Evolutionary conservation across 2,797 vertebrate species (phyloP).

Genomic region (Epinephelus awoara): DNA sequence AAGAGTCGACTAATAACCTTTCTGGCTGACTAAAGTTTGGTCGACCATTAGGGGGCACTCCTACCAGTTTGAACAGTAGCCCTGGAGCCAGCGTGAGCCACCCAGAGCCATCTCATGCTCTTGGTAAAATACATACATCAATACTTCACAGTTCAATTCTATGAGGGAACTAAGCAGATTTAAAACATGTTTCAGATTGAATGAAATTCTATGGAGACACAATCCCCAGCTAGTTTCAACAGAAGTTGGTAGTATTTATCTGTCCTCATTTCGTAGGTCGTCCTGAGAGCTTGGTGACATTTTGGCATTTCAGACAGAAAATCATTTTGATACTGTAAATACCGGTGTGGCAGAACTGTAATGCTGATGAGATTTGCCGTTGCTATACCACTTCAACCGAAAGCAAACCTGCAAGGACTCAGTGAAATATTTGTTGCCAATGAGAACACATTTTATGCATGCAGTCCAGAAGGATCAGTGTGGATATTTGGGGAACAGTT

Average conservation of each 20-base stretch:
- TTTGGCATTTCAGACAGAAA: neutral
- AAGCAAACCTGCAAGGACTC: slow-evolving; percentile 9
- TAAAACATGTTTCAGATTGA: too few relatives aligned
- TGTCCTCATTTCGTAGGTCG: neutral
- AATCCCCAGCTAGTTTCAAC: neutral
- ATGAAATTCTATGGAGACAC: too few relatives aligned
- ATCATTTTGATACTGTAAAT: neutral
- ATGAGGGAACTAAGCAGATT: too few relatives aligned
- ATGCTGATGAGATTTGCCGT: neutral
- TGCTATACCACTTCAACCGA: neutral
- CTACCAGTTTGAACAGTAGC: too few relatives aligned
- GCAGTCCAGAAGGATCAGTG: slow-evolving; percentile 29
- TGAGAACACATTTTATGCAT: slow-evolving; percentile 23
- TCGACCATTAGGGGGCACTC: too few relatives aligned
- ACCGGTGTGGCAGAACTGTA: neutral
- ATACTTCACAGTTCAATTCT: neutral
- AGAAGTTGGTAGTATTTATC: neutral
- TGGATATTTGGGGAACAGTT: slow-evolving; percentile 43
- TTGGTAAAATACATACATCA: neutral
- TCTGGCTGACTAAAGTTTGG: too few relatives aligned
- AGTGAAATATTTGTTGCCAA: slow-evolving; percentile 8
- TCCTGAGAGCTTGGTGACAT: neutral
- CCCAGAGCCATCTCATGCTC: too few relatives aligned
- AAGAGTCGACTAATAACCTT: too few relatives aligned
- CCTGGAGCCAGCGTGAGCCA: too few relatives aligned